Percentiles rank a stretch among this genome's conserved stretches.
Conservation (phyloP, 1,140 invertebrate genomes). For the Drosophila subpulchrella region DNA sequence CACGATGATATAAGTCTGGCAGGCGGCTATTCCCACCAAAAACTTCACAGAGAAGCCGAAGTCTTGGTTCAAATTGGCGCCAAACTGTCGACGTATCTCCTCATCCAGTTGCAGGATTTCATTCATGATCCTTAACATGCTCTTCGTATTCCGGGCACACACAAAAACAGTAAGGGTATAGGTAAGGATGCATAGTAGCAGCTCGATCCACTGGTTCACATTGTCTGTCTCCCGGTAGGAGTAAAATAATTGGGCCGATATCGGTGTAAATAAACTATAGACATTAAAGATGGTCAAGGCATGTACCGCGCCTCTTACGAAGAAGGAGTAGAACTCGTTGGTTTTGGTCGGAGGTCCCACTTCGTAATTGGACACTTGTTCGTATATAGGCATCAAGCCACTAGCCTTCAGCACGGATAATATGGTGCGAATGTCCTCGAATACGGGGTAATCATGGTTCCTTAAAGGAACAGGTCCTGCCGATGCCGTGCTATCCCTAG, state of each 20-base stretch:
- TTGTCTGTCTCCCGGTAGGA: slow-evolving; percentile 79
- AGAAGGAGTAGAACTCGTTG: slow-evolving; percentile 75
- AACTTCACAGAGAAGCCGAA: slow-evolving; percentile 72
- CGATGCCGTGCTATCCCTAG: background rate
- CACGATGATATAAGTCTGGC: slow-evolving; percentile 71
- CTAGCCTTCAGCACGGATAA: slow-evolving; percentile 69
- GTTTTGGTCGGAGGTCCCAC: slow-evolving; percentile 68
- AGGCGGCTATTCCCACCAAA: slow-evolving; percentile 61
- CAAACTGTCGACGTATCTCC: slow-evolving; percentile 61
- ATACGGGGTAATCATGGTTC: slow-evolving; percentile 42
- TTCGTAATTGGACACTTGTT: slow-evolving; percentile 70
- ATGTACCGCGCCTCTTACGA: slow-evolving; percentile 69
- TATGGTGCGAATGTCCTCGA: slow-evolving; percentile 67
- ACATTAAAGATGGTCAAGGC: slow-evolving; percentile 75
- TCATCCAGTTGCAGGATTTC: slow-evolving; percentile 76
- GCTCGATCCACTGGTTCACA: slow-evolving; percentile 79
- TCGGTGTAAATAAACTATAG: slow-evolving; percentile 66
- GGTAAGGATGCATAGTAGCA: slow-evolving; percentile 72
- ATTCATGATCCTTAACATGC: slow-evolving; percentile 72
- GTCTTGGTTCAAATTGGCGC: slow-evolving; percentile 52
- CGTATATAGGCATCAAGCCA: slow-evolving; percentile 74
- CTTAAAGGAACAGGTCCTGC: background rate
- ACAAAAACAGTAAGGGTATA: slow-evolving; percentile 72
- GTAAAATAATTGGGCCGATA: slow-evolving; percentile 53
- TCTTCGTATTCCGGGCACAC: slow-evolving; percentile 68